These are phyloP conservation scores for Achlya flavicornis DNA, from an alignment of 2,888 invertebrate genomes.

Conservation along the genomic window DNA sequence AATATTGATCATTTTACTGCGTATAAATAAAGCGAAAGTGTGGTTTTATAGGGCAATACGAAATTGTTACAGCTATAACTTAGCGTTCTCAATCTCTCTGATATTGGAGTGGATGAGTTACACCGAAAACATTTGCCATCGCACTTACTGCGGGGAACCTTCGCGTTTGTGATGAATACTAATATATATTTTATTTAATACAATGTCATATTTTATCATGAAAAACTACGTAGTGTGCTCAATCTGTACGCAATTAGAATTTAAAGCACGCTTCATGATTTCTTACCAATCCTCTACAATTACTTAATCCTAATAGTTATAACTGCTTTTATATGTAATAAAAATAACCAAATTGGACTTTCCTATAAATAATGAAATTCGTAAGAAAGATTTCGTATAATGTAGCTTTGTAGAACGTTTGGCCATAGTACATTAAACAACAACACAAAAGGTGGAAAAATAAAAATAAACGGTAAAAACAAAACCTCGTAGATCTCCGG, in stretches of 20 bases:
- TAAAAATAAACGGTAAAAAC: slow-evolving; percentile 66
- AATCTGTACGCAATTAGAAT: too few species aligned
- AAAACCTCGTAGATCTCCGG: slow-evolving; percentile 70
- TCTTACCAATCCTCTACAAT: too few species aligned
- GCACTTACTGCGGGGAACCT: slow-evolving; percentile 47
- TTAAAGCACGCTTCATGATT: too few species aligned
- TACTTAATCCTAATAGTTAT: too few species aligned
- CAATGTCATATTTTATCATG: slow-evolving; percentile 21
- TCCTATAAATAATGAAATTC: background rate
- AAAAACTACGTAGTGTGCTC: too few species aligned
- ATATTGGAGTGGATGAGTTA: slow-evolving; percentile 79
- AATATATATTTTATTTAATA: slow-evolving; percentile 53
- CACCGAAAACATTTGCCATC: slow-evolving; percentile 63
- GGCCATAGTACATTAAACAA: slow-evolving; percentile 11
- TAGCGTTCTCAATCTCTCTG: slow-evolving; percentile 73
- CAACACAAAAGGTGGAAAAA: slow-evolving; percentile 8
- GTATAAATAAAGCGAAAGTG: slow-evolving; percentile 80
- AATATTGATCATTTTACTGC: slow-evolving; percentile 80
- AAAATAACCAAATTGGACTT: background rate
- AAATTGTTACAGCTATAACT: slow-evolving; percentile 81
- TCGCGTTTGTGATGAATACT: slow-evolving; percentile 58
- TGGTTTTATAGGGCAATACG: slow-evolving; percentile 80
- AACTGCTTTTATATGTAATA: slow-evolving; percentile 36
- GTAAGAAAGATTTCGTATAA: background rate
- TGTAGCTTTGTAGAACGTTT: background rate